Evolutionary conservation across 37 sponge, comb jelly and placozoan species (phyloP), one percentile per base, ranked within the genome.

Genomic region (Aphrocallistes beatrix): DNA sequence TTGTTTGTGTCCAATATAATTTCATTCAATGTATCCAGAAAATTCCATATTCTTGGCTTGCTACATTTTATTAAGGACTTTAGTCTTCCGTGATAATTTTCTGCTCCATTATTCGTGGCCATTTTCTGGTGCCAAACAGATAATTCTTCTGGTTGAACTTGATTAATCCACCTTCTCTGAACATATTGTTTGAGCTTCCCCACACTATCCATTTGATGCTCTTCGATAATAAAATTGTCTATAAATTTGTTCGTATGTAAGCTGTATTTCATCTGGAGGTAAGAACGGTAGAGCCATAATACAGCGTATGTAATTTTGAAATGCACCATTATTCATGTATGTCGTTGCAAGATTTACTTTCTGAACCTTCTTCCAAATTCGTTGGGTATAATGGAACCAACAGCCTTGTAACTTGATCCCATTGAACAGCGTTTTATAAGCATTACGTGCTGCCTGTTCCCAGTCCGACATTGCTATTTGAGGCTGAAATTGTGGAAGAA

Each of bases 81-180:
- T 60, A 60, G 75, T 60, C 75, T 60, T 60, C 75, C 75, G 75
- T 60, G 75, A 60, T 60, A 60, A 60, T 21, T 60, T 60, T 60
- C 75, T 60, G 75, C 75, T 32, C 75, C 75, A 60, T 60, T 60
- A 60, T 60, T 60, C n/a, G 75, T 60, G 75, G 75, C 75, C 75
- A 60, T 60, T 60, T 60, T 60, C 75, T 60, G 75, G 75, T 60
- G 75, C 75, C 75, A 60, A 60, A 60, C 75, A 60, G 75, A 60
- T 60, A 60, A 60, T 60, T 60, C 75, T 60, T 60, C 34, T 19
- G 75, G 75, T 60, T 19, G 75, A 60, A 60, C 75, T 60, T 60
- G 25, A 60, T 60, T 60, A 60, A 60, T 60, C 75, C 75, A 60
- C 75, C 25, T 32, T 60, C 75, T 32, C 75, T 60, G 75, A 60